A percentile compares a stretch with the other conserved stretches of the same genome.
phyloP scores from a whole-genome alignment of 2,888 invertebrate genomes.

The Pristionchus entomophagus region DNA sequence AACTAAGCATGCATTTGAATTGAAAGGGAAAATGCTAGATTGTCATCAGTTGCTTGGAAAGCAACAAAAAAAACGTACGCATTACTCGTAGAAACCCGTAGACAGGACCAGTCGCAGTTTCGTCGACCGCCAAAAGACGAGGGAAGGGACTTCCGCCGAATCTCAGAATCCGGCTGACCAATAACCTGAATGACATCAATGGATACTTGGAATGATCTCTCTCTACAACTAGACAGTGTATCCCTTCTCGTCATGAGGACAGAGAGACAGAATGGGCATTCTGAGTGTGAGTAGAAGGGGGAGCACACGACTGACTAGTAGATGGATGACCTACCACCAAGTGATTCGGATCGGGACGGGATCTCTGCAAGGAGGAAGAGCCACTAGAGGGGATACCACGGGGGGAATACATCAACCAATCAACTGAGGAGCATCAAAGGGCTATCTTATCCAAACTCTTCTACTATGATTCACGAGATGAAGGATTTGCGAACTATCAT shows the following conservation, averaged over 20 bases:
- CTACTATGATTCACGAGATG: no score
- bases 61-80: background rate
- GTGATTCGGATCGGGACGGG: background rate
- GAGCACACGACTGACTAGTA: background rate
- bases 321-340: background rate
- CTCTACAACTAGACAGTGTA: background rate
- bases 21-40: no score
- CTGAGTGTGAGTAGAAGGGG: background rate
- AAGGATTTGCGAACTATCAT: no score
- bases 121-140: slow-evolving; percentile 42
- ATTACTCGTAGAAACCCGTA: slow-evolving; percentile 29
- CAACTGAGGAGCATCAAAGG: no score
- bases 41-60: no score
- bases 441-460: no score
- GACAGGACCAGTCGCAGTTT: slow-evolving; percentile 44
- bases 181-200: slow-evolving; percentile 51
- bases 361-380: background rate
- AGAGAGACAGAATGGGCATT: background rate
- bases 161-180: slow-evolving; percentile 58
- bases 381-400: no score
- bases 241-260: background rate
- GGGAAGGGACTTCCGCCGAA: slow-evolving; percentile 48
- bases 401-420: no score
- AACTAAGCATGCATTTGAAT: no score
- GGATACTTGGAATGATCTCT: background rate